phyloP scores from a whole-genome alignment of 2,113 vertebrate species.

The Climacteris rufus region DNA sequence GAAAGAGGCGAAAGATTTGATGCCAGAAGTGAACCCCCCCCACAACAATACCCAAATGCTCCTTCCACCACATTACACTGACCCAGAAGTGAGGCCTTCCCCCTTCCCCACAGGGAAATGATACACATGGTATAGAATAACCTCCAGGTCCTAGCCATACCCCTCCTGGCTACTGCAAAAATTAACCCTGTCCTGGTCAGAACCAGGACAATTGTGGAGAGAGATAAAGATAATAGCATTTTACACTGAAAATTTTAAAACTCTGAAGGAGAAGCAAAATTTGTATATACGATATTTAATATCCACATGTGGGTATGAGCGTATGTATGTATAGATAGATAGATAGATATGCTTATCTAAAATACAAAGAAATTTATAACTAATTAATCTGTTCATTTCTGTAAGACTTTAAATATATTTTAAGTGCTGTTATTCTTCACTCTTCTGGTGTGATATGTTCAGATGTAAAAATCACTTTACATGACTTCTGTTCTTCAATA shows the following conservation, averaged over 20 bases:
- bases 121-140: background rate
- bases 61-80: background rate
- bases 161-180: background rate
- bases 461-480: conserved; percentile 33
- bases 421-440: conserved; percentile 54
- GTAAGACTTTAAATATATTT: conserved; percentile 1
- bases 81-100: background rate
- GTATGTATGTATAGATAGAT: background rate
- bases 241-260: background rate
- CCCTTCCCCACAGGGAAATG: background rate
- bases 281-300: background rate
- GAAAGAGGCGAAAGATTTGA: background rate
- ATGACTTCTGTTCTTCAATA: conserved; percentile 48
- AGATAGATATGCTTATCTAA: background rate
- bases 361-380: background rate
- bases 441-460: conserved; percentile 39
- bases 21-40: fast-evolving
- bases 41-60: background rate
- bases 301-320: background rate
- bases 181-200: background rate
- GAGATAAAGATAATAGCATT: background rate
- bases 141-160: background rate
- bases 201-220: background rate
- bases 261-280: background rate
- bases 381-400: conserved; percentile 4